Conservation (phyloP, 2,888 invertebrate genomes). For the Lobophora halterata region DNA sequence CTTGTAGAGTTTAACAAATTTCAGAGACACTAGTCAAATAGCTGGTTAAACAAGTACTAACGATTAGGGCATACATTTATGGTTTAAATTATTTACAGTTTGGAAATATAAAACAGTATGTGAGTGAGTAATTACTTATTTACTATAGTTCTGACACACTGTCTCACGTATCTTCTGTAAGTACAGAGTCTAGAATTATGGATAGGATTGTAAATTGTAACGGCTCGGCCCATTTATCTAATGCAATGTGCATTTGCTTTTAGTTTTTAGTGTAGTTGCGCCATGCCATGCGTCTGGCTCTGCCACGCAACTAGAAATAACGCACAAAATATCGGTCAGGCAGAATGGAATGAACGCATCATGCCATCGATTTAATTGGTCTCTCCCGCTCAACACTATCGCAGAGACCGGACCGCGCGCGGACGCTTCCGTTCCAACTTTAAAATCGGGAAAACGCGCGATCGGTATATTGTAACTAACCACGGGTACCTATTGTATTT, state of each 20-base stretch:
- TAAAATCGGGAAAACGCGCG: constrained; percentile 56
- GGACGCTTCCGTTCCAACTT: constrained; percentile 64
- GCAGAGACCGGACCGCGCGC: constrained; percentile 65
- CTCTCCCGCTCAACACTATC: constrained; percentile 62
- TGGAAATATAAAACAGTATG: too few species aligned
- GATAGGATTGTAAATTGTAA: constrained; percentile 4
- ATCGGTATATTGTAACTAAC: constrained; percentile 31
- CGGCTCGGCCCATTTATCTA: constrained; percentile 52
- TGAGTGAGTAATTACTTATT: too few species aligned
- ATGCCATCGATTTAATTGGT: constrained; percentile 67
- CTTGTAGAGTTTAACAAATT: too few species aligned
- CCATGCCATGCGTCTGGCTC: constrained; percentile 54
- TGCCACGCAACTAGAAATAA: constrained; percentile 67
- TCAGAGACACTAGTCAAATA: too few species aligned
- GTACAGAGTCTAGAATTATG: not conserved
- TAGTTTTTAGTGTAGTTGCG: constrained; percentile 74
- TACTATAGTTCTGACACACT: not conserved
- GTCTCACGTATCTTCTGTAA: too few species aligned
- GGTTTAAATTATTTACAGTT: too few species aligned
- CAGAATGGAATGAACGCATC: constrained; percentile 62
- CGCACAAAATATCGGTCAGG: constrained; percentile 75
- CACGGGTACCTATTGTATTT: too few species aligned
- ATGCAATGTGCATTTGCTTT: constrained; percentile 73
- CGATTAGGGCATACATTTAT: too few species aligned
- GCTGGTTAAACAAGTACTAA: too few species aligned